Base-by-base conservation (phyloP, 2,888 invertebrate species). In the Oasisia sp. region DNA sequence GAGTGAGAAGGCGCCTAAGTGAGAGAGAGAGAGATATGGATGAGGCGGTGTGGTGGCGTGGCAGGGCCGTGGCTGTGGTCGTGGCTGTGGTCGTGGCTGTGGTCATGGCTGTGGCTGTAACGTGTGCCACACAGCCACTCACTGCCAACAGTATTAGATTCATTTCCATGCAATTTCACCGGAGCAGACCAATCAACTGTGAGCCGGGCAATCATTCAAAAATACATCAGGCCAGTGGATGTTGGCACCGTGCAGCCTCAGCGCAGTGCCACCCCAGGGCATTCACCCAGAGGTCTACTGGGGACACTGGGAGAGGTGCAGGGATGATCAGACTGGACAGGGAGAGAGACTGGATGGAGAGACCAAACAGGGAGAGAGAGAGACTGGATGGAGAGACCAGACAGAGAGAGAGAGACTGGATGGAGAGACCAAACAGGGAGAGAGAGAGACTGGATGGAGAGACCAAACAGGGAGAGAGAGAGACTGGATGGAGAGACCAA, bases 121-220 rank as follows among this genome's bases (percentile, higher is more conserved):
- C 27, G n/a, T 74, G 27, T 74, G 74, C 19, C 74, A 27, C 74
- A 74, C 74, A 27, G 74, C n/a, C 74, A 74, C 74, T 74, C 19
- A 74, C 74, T 27, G 27, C 7, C 12, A 27, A 19, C 74, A n/a
- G 27, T 27, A 74, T 74, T 74, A 74, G 74, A 74, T 74, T 74
- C 19, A 74, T n/a, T 74, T 74, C 74, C 74, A 74, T 74, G 74
- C 74, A n/a, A 74, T 74, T 74, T 74, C 74, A 74, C 74, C 27
- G 27, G 19, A n/a, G 74, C 74, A 74, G 74, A 74, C 74, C 74
- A 74, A 74, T 74, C 74, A 74, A 74, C 74, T 74, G 19, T 19
- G 27, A n/a, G 74, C 74, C 27, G 0, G 56, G 74, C 74, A 74
- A 74, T 27, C 74, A 74, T 74, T 74, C 27, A 74, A 74, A 74